These are phyloP conservation scores for Trachelipus rathkii DNA, from an alignment of 1,140 invertebrate genomes.

Conservation along the genomic window DNA sequence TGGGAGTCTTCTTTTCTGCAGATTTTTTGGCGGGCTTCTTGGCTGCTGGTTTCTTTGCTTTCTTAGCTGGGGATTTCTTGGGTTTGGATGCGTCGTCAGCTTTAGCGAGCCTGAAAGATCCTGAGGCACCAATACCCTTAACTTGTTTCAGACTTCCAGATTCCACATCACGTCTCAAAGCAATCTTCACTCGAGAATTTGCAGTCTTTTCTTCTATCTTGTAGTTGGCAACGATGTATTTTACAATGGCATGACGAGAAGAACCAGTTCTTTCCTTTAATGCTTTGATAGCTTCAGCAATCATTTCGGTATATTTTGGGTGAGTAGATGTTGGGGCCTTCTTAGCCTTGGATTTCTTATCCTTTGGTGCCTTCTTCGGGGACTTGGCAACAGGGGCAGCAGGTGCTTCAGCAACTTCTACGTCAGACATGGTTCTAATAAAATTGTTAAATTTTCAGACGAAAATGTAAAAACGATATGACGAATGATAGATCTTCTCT, in stretches of 20 bases:
- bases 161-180: constrained; percentile 50
- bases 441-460: too few relatives aligned
- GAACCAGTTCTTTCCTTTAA: constrained; percentile 61
- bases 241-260: constrained; percentile 61
- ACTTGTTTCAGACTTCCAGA: constrained; percentile 58
- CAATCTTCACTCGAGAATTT: constrained; percentile 58
- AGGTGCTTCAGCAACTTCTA: neutral
- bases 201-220: constrained; percentile 56
- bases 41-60: constrained; percentile 21
- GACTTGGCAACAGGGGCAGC: neutral
- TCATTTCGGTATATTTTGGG: constrained; percentile 50
- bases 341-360: constrained; percentile 35
- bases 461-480: too few relatives aligned
- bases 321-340: constrained; percentile 46
- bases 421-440: constrained; percentile 11
- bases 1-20: constrained; percentile 18
- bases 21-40: constrained; percentile 39
- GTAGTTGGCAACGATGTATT: constrained; percentile 59
- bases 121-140: constrained; percentile 61
- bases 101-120: constrained; percentile 57
- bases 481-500: too few relatives aligned
- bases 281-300: constrained; percentile 58
- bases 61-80: neutral
- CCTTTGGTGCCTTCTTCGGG: constrained; percentile 20
- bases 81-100: constrained; percentile 7